Percentiles rank a stretch among this genome's conserved stretches.
phyloP scores from a whole-genome alignment of 2,888 invertebrate genomes.

The Drosophila mimica region DNA sequence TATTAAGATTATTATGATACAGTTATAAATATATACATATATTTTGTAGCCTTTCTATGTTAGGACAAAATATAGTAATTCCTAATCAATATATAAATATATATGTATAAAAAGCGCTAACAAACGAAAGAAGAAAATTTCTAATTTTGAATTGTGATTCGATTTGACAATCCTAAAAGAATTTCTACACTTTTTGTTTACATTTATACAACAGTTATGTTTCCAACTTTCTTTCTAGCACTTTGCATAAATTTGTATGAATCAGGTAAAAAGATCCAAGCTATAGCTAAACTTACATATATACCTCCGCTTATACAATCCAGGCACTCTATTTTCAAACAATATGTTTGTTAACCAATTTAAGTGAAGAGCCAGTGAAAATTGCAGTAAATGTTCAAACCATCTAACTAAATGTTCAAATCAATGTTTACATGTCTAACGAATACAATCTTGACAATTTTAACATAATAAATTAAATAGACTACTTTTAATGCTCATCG shows the following conservation, averaged over 20 bases:
- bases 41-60: conserved; percentile 60
- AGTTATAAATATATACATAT: conserved; percentile 49
- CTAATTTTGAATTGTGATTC: conserved; percentile 84
- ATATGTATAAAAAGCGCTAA: not conserved
- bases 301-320: conserved; percentile 58
- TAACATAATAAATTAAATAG: conserved; percentile 28
- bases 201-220: conserved; percentile 22
- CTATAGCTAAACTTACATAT: conserved; percentile 44
- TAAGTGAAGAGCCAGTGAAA: conserved; percentile 13
- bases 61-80: conserved; percentile 28
- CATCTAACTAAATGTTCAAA: conserved; percentile 59
- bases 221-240: conserved; percentile 29
- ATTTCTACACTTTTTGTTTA: conserved; percentile 48
- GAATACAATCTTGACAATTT: conserved; percentile 68
- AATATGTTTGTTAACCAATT: conserved; percentile 1
- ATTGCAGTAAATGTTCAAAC: conserved; percentile 49
- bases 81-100: conserved; percentile 19
- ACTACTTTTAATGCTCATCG: conserved; percentile 45
- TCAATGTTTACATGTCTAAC: conserved; percentile 68
- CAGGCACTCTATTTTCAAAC: conserved; percentile 16
- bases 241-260: conserved; percentile 73
- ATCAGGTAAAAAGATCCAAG: conserved; percentile 31
- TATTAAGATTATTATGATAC: conserved; percentile 38
- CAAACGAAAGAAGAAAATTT: conserved; percentile 51
- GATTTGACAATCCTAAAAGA: conserved; percentile 84